Evolutionary conservation across 2,888 invertebrate genomes (phyloP), one percentile per base, ranked within the genome.

Genomic region (Sphaeridia pumilis): DNA sequence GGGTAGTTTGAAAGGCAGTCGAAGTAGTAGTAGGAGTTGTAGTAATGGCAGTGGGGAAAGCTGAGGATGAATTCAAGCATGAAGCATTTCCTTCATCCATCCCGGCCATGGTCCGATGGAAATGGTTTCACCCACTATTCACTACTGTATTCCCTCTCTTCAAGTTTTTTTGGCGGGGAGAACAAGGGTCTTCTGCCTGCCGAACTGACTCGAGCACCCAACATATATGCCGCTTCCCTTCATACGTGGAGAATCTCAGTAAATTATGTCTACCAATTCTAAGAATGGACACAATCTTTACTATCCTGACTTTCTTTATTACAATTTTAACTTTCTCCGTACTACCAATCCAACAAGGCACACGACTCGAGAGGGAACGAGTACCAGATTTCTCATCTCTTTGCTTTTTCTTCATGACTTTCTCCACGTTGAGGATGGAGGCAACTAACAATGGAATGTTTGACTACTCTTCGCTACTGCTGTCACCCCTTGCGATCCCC

Each of bases 241-340:
- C n/a, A n/a, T n/a, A n/a, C n/a, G n/a, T n/a, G n/a, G n/a, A 55
- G 62, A 60, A 61, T 63, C 61, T 61, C 59, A 53, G 58, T 63
- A 61, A 63, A 63, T 61, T 63, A 63, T 63, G 54, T 57, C 55
- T 43, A 50, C 53, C 47, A 56, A 54, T 54, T 47, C 41, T 28
- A 50, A 48, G 49, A 52, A 58, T 54, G 53, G 54, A 48, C 49
- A 44, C 26, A 47, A 53, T 53, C 54, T 49, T 49, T 47, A 27
- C 38, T 41, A 49, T 49, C 41, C 46, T 56, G 38, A 46, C 58
- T 55, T 55, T 58, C 51, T 48, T 56, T 55, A 58, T 58, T 56
- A 58, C 55, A 52, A 58, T 58, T 58, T 58, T 57, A 52, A 47
- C 49, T 43, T 51, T 45, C 49, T 34, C 38, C 27, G 35, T n/a